Conservation (phyloP, 1,140 invertebrate genomes). For the Sycobia sp. region DNA sequence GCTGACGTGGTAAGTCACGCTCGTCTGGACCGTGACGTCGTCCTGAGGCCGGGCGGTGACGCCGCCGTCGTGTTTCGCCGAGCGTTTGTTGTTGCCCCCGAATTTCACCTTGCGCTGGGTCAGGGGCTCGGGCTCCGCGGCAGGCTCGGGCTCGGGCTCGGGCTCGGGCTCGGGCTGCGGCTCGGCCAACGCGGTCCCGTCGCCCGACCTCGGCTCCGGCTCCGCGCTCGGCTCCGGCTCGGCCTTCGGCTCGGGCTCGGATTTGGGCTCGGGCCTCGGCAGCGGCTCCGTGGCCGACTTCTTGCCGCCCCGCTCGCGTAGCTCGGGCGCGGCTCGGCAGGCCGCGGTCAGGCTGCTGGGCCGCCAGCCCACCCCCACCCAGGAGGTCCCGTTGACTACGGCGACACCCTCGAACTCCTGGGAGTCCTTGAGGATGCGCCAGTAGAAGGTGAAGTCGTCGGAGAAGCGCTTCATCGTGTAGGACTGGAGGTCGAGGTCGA, state of each 20-base stretch:
- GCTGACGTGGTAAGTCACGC: constrained; percentile 75
- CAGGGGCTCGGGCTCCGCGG: constrained; percentile 54
- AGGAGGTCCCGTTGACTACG: constrained; percentile 82
- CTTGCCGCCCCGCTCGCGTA: constrained; percentile 57
- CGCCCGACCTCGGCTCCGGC: constrained; percentile 50
- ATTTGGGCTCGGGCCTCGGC: constrained; percentile 51
- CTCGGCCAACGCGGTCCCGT: constrained; percentile 26
- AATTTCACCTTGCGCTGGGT: constrained; percentile 50
- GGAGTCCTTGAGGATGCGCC: constrained; percentile 79
- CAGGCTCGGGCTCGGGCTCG: constrained; percentile 51
- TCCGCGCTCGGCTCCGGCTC: constrained; percentile 44
- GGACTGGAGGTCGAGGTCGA: constrained; percentile 68
- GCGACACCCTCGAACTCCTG: constrained; percentile 85
- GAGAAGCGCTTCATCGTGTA: constrained; percentile 76
- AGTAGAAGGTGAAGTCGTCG: constrained; percentile 77
- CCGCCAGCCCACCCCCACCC: constrained; percentile 85
- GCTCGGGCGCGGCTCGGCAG: constrained; percentile 78
- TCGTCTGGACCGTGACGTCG: constrained; percentile 73
- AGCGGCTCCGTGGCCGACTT: constrained; percentile 43
- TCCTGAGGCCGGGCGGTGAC: constrained; percentile 46
- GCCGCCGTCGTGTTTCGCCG: constrained; percentile 46
- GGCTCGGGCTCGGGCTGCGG: constrained; percentile 39
- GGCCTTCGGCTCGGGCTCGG: constrained; percentile 43
- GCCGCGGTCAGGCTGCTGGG: constrained; percentile 72
- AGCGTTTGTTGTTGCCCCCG: constrained; percentile 55